Conservation (phyloP, 1,140 invertebrate genomes). For the Zaprionus gabonicus region DNA sequence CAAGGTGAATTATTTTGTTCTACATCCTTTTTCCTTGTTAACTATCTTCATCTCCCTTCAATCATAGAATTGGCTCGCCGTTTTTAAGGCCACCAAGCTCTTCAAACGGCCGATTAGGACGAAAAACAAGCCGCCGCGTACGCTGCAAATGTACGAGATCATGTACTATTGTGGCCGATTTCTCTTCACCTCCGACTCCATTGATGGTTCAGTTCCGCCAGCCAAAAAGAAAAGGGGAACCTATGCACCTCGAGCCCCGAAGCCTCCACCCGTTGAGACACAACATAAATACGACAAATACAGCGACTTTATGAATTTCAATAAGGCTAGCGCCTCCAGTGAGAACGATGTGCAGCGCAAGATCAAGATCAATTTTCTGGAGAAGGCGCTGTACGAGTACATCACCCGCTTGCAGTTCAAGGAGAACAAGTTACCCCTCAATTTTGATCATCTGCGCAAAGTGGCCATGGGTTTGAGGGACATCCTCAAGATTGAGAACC, state of each 20-base stretch:
- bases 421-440: conserved; percentile 52
- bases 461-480: conserved; percentile 66
- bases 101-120: conserved; percentile 72
- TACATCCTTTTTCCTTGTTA: background rate
- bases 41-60: background rate
- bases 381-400: conserved; percentile 71
- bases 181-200: conserved; percentile 21
- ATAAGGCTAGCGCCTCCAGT: conserved; percentile 21
- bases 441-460: conserved; percentile 58
- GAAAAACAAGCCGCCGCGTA: conserved; percentile 63
- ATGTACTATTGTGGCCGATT: conserved; percentile 74
- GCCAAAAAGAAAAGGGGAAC: conserved; percentile 12
- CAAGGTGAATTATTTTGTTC: conserved; percentile 37
- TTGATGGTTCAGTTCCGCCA: background rate
- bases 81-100: conserved; percentile 69
- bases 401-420: conserved; percentile 65
- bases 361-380: conserved; percentile 68
- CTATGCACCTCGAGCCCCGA: background rate
- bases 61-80: conserved; percentile 63
- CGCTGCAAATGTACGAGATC: conserved; percentile 71
- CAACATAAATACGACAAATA: no score
- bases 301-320: no score
- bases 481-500: conserved; percentile 76
- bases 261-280: background rate
- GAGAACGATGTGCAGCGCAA: conserved; percentile 64